A percentile compares a stretch with the other conserved stretches of the same genome.
Conservation (phyloP, 2,797 vertebrate genomes). For the Hapalemur alaotrensis region DNA sequence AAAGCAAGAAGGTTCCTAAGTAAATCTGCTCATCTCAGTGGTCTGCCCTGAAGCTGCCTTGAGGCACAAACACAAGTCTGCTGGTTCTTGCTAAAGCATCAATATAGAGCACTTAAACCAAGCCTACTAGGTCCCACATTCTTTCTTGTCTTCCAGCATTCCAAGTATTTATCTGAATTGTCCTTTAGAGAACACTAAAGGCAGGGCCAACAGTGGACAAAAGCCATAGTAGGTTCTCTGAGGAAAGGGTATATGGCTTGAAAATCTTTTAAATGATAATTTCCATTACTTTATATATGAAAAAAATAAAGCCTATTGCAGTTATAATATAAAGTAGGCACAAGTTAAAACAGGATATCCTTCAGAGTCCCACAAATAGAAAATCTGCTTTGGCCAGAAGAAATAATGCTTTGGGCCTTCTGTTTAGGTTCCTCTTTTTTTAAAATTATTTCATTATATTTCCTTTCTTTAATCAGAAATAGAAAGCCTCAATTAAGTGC, state of each 20-base stretch:
- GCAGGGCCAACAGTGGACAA: not conserved
- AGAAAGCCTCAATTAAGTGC: not conserved
- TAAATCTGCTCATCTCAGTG: not conserved
- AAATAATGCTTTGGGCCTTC: not conserved
- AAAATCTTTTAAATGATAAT: constrained; percentile 18
- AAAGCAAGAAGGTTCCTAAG: not conserved
- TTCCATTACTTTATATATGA: not conserved
- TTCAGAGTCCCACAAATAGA: not conserved
- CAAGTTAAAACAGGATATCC: not conserved
- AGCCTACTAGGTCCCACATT: not conserved
- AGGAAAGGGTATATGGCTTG: not conserved
- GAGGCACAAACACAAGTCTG: not conserved
- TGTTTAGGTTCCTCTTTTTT: not conserved
- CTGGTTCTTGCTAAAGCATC: not conserved
- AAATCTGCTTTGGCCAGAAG: not conserved
- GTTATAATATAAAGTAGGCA: not conserved
- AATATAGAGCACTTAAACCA: not conserved
- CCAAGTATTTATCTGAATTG: constrained; percentile 1
- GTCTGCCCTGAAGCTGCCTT: not conserved
- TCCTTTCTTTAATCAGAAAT: not conserved
- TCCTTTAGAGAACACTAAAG: not conserved
- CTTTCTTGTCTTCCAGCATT: not conserved
- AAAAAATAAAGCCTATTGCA: not conserved
- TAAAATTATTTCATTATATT: not conserved
- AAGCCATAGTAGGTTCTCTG: not conserved